Evolutionary conservation across 2,113 vertebrate species (phyloP).

Genomic region (Sarotherodon lohbergeri): DNA sequence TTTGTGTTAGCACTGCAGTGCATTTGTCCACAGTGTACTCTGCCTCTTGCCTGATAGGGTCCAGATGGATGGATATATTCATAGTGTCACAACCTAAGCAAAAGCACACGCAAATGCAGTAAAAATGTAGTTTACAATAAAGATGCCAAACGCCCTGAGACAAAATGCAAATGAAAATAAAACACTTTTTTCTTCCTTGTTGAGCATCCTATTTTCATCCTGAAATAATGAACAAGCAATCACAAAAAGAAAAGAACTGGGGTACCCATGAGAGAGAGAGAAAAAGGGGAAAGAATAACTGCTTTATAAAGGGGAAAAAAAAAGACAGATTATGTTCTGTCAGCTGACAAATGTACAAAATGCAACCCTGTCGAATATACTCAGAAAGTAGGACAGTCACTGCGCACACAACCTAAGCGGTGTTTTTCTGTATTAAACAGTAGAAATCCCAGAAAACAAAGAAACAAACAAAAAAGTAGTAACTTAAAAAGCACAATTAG

Average conservation of each 20-base stretch:
- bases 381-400: conserved; percentile 39
- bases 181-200: background rate
- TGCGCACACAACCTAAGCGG: background rate
- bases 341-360: conserved; percentile 48
- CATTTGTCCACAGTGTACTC: background rate
- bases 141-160: background rate
- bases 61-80: background rate
- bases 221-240: background rate
- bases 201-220: conserved; percentile 16
- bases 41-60: background rate
- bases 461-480: background rate
- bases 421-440: background rate
- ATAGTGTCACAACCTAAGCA: background rate
- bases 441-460: background rate
- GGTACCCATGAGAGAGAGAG: background rate
- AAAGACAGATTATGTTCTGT: conserved; percentile 40
- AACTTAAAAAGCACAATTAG: background rate
- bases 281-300: background rate
- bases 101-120: background rate
- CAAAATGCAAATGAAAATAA: background rate
- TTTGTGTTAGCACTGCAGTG: background rate
- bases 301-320: background rate
- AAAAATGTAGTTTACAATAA: background rate
- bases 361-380: conserved; percentile 21
- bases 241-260: background rate